phyloP scores from a whole-genome alignment of 2,113 vertebrate species.

The Ceyx melanurus region DNA sequence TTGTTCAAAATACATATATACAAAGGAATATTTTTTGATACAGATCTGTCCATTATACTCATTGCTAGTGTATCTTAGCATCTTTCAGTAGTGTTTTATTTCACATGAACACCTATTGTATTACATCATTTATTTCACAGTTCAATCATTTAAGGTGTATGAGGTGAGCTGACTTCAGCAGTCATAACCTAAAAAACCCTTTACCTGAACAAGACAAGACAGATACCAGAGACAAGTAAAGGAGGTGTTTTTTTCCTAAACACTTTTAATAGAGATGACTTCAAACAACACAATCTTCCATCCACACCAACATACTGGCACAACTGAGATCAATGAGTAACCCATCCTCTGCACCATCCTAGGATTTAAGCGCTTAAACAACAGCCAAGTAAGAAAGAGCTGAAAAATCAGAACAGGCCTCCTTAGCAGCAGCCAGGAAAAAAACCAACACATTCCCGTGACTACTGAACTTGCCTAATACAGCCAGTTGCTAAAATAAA shows the following conservation, averaged over 20 bases:
- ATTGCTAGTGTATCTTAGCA: neutral
- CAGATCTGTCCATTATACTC: neutral
- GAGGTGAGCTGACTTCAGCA: neutral
- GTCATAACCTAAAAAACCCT: neutral
- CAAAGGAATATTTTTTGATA: neutral
- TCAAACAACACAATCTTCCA: neutral
- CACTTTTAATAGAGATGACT: neutral
- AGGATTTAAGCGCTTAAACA: neutral
- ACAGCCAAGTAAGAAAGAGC: neutral
- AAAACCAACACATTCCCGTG: neutral
- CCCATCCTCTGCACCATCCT: neutral
- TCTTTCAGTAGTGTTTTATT: neutral
- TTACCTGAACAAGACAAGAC: neutral
- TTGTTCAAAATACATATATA: neutral
- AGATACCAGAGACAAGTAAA: neutral
- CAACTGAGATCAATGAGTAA: neutral
- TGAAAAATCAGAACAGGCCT: neutral
- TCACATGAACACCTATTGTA: neutral
- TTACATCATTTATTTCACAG: neutral
- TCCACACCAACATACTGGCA: neutral
- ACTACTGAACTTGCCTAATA: neutral
- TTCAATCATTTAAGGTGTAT: neutral
- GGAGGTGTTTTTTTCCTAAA: neutral
- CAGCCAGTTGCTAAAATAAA: neutral
- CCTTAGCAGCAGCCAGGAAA: neutral